Base-by-base conservation (phyloP, 2,888 invertebrate species). In the Carabus problematicus region DNA sequence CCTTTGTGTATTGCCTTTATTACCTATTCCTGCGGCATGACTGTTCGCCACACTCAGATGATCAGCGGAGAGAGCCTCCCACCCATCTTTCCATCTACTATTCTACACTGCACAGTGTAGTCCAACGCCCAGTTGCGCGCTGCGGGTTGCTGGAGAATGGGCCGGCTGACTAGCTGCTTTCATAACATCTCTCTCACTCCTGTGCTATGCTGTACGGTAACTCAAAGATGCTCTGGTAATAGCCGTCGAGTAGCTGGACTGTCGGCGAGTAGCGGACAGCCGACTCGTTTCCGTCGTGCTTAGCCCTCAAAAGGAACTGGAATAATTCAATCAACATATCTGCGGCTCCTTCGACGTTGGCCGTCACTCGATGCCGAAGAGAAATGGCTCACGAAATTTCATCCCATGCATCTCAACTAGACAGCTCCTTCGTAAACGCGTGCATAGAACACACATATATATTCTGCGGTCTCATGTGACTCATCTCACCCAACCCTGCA, bases 1-100 rank as follows among this genome's bases (percentile, higher is more conserved):
- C 80, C 80, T 80, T 80, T 80, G 79, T 80, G 79, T 77, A 79
- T 79, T 77, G 79, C 78, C 78, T 78, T 76, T 77, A 79, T 79
- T 76, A 75, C 75, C 75, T 74, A 75, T 75, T 76, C 75, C 63
- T 61, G 54, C 41, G 43, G 69, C 63, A 63, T 68, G 60, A 62
- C 56, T 42, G 42, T 12, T 11, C 19, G 6, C 61, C 52, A 52
- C 52, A 52, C 52, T 52, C 52, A 52, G 29, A 29, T 29, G 29
- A 29, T 29, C 29, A 29, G 29, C 29, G 29, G 6, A 29, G 29
- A 29, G 29, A 29, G 29, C 29, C 29, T 2, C 29, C 29, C 29
- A 29, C 29, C 29, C 29, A 29, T 29, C 29, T 6, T 3, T 29
- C 29, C 29, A 29, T 29, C 29, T 6, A 59, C 47, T 56, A 18